These are phyloP conservation scores for Drosophila suboccidentalis DNA, from an alignment of 2,888 invertebrate genomes.

Conservation along the genomic window DNA sequence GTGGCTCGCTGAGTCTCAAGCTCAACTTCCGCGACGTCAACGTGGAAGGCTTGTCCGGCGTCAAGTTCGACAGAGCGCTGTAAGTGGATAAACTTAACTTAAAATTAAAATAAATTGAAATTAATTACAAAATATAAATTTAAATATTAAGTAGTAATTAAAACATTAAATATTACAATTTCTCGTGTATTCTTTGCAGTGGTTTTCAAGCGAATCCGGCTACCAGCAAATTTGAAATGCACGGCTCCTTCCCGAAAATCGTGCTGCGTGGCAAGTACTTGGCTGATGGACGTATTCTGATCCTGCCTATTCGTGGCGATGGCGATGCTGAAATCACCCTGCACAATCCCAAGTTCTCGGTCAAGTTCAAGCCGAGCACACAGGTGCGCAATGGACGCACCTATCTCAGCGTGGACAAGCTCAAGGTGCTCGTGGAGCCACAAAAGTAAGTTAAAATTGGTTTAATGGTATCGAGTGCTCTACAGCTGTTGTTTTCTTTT, in stretches of 20 bases:
- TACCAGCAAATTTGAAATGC: constrained; percentile 84
- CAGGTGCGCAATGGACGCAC: constrained; percentile 76
- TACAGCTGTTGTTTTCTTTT: background rate
- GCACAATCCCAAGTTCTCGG: constrained; percentile 81
- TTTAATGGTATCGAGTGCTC: background rate
- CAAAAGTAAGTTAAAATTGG: constrained; percentile 72
- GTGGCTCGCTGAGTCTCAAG: constrained; percentile 81
- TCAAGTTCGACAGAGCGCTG: constrained; percentile 83
- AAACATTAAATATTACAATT: too few species aligned
- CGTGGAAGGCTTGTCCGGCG: constrained; percentile 82
- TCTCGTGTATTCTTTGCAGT: constrained; percentile 45
- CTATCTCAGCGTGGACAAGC: constrained; percentile 79
- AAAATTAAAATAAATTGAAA: too few species aligned
- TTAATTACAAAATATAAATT: too few species aligned
- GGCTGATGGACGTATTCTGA: constrained; percentile 85
- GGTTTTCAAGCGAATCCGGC: constrained; percentile 82
- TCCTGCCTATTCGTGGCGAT: constrained; percentile 85
- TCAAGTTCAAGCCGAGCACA: constrained; percentile 83
- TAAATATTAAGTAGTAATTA: too few species aligned
- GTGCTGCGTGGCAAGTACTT: constrained; percentile 82
- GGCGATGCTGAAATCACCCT: constrained; percentile 83
- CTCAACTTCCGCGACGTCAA: constrained; percentile 83
- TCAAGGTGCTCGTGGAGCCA: constrained; percentile 83
- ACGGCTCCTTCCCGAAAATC: constrained; percentile 82
- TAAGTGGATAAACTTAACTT: constrained; percentile 67